Base-by-base conservation (phyloP, 2,888 invertebrate genomes). In the Morpho deidamia region DNA sequence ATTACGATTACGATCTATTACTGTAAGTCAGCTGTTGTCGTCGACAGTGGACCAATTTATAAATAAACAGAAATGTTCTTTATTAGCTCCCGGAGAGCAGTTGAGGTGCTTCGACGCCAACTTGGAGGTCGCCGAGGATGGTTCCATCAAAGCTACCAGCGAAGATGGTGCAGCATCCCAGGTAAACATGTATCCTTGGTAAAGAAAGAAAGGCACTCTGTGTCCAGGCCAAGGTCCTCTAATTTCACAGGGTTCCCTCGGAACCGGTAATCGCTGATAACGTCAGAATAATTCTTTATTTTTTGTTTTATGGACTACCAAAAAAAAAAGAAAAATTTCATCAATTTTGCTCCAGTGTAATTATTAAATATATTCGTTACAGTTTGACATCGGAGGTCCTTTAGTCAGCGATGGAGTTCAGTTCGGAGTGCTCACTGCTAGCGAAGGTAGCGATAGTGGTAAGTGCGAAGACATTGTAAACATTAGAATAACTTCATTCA, bases 351-450 rank as follows among this genome's bases (percentile, higher is more conserved):
- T 23, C 23, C 23, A 23, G 23, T 5, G 23, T 23, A 23, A 23
- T 23, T 23, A 23, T 23, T 23, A 23, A 23, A 23, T 23, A 23
- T 23, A 23, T 23, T 11, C 44, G 49, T 70, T 64, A 3, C 69
- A 85, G 85, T 75, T 58, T 55, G 85, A 86, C 53, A 0, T 64
- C 7, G 85, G 85, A 7, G 72, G 78, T 3, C 64, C 83, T 4
- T 52, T 85, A n/a, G 74, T 82, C 7, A 59, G 11, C 1, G 59
- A 75, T 2, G 78, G 72, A 3, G 65, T 60, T 0, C 78, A 72
- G 39, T 12, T 69, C 43, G 84, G 71, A 8, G 1, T 84, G 2
- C 62, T 82, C 9, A 23, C 61, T 8, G 51, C 34, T 9, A 11
- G 55, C 2, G 58, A 42, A 3, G 59, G 56, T 3, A 64, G 53